Percentiles rank a stretch among this genome's conserved stretches.
Conservation (phyloP, 2,888 invertebrate genomes). For the Parasteatoda lunata region DNA sequence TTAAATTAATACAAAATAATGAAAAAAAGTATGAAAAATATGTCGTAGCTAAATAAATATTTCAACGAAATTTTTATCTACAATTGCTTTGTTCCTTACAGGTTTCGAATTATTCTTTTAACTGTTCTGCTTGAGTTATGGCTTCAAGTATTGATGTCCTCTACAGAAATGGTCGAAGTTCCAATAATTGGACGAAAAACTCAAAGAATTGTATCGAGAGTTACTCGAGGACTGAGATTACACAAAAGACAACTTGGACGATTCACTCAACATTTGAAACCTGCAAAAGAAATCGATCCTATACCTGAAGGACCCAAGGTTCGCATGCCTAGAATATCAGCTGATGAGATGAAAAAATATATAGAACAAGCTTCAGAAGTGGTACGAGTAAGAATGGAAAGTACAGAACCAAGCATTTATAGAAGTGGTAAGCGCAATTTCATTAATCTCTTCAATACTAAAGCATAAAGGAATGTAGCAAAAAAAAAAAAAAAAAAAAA, state of each 20-base stretch:
- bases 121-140: constrained; percentile 58
- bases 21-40: neutral
- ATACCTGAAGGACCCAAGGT: constrained; percentile 68
- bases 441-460: too few relatives aligned
- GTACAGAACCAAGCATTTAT: constrained; percentile 69
- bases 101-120: constrained; percentile 55
- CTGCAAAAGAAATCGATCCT: constrained; percentile 66
- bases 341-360: constrained; percentile 64
- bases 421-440: constrained; percentile 64
- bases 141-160: constrained; percentile 55
- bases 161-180: constrained; percentile 62
- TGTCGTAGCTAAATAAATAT: neutral
- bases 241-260: constrained; percentile 61
- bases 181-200: constrained; percentile 62
- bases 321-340: constrained; percentile 65
- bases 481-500: too few relatives aligned
- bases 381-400: constrained; percentile 65
- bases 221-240: constrained; percentile 55
- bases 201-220: constrained; percentile 63
- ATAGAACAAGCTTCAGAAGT: constrained; percentile 63
- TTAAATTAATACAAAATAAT: neutral
- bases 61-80: neutral
- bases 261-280: constrained; percentile 64
- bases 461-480: too few relatives aligned
- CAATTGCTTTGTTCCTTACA: constrained; percentile 1